Base-by-base conservation (phyloP, 2,888 invertebrate species). In the Meandrusa payeni region DNA sequence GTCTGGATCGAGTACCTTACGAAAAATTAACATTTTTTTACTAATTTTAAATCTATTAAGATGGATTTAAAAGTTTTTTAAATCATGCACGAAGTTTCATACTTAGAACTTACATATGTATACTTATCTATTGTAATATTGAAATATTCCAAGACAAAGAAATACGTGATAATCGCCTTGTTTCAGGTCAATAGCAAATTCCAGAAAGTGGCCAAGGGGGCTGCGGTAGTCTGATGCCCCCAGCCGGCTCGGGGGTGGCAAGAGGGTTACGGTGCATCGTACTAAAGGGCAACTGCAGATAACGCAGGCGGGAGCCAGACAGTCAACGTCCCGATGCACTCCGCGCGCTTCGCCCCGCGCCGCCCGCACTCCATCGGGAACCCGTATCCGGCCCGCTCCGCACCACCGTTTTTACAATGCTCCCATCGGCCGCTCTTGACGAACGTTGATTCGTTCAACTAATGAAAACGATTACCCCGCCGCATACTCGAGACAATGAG, bases 251-350 rank as follows among this genome's bases (percentile, higher is more conserved):
- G 58, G 64, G 72, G 82, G 81, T 78, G 74, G 76, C 59, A 69
- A 67, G 79, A 74, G 79, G 78, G 81, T 70, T 71, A 78, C 74
- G 68, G 85, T 80, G 83, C 85, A 86, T 80, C 80, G 83, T 77
- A 80, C 80, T 73, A 82, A 85, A 87, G 87, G 88, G 87, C 85
- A 82, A 87, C 80, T 86, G 86, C 86, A 85, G 86, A 87, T 85
- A 85, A 78, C 78, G 73, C 78, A 71, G 67, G 75, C 79, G 66
- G 70, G 73, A 67, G 74, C 81, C 85, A 86, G 86, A 87, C 86
- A 86, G 86, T 86, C 86, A 86, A 86, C 75, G 85, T 81, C 83
- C 85, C 82, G 77, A 77, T 82, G 81, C 81, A 78, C 71, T 75
- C 75, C 70, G 64, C 55, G 58, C 59, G 62, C 54, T 55, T 57